Conservation (phyloP, 2,888 invertebrate genomes). For the Priocnemis perturbator region DNA sequence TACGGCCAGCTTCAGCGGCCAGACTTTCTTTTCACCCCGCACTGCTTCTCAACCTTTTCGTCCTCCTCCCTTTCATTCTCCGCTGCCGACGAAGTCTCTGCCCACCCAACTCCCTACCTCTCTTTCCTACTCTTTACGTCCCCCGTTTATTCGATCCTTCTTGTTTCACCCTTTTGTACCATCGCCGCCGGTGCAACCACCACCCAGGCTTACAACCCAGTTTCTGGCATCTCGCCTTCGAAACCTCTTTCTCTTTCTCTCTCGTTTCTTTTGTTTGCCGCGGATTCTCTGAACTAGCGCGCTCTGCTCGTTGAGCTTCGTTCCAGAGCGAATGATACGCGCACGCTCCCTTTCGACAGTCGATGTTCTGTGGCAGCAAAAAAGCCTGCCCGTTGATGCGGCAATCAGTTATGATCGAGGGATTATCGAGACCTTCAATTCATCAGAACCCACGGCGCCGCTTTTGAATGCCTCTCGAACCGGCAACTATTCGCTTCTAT, state of each 20-base stretch:
- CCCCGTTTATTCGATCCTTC: slow-evolving; percentile 13
- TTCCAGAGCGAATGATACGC: slow-evolving; percentile 19
- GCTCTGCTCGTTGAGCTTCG: slow-evolving; percentile 8
- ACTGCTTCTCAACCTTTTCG: background rate
- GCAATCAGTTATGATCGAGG: no score
- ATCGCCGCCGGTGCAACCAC: slow-evolving; percentile 12
- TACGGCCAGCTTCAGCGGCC: background rate
- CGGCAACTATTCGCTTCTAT: no score
- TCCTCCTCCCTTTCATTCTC: background rate
- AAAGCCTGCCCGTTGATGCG: no score
- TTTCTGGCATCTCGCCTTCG: slow-evolving; percentile 36
- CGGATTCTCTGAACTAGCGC: background rate
- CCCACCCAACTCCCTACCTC: slow-evolving; percentile 31
- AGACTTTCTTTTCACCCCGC: background rate
- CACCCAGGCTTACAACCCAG: slow-evolving; percentile 46
- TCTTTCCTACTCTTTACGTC: slow-evolving; percentile 8
- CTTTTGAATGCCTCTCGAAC: no score
- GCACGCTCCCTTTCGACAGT: no score
- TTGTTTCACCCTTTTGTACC: slow-evolving; percentile 22
- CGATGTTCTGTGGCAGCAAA: no score
- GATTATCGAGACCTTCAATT: no score
- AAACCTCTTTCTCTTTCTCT: slow-evolving; percentile 7
- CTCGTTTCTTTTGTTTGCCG: background rate
- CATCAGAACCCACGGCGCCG: no score
- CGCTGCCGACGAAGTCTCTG: slow-evolving; percentile 3